These are phyloP conservation scores for Megaleporinus macrocephalus DNA, from an alignment of 2,113 vertebrate species.

Conservation along the genomic window DNA sequence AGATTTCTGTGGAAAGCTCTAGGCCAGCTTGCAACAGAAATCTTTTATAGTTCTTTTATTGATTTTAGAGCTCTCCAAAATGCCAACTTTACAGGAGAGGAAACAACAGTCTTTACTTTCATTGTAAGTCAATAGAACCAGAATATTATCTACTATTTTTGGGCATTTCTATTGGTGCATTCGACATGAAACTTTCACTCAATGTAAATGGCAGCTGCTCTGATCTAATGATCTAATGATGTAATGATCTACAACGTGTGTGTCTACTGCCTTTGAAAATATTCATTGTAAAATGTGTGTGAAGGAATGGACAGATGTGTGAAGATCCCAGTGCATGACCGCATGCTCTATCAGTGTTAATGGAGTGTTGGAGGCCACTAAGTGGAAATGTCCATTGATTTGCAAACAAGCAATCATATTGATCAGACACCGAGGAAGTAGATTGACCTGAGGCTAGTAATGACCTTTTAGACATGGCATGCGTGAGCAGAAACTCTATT, in stretches of 20 bases:
- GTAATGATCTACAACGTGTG: too few species aligned
- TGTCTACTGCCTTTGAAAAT: not conserved
- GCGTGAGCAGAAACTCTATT: not conserved
- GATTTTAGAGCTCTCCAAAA: too few species aligned
- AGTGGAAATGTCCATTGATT: conserved; percentile 78
- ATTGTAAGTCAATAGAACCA: too few species aligned
- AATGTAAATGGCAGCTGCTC: too few species aligned
- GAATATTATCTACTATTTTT: too few species aligned
- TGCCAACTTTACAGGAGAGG: too few species aligned
- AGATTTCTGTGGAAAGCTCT: not conserved
- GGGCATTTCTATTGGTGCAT: too few species aligned
- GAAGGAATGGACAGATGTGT: not conserved
- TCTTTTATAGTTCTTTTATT: not conserved
- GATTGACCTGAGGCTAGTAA: conserved; percentile 61
- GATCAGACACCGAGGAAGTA: conserved; percentile 59
- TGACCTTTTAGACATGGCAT: conserved; percentile 42
- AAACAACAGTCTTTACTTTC: too few species aligned
- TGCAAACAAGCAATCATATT: conserved; percentile 55
- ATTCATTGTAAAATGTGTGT: not conserved
- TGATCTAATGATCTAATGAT: too few species aligned
- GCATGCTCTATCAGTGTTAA: conserved; percentile 46
- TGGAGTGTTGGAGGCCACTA: conserved; percentile 51
- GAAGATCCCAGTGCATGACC: not conserved
- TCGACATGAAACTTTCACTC: too few species aligned
- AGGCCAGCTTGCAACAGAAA: not conserved